A percentile compares a stretch with the other conserved stretches of the same genome.
phyloP scores from a whole-genome alignment of 2,888 invertebrate species.

The Oscheius sp. region DNA sequence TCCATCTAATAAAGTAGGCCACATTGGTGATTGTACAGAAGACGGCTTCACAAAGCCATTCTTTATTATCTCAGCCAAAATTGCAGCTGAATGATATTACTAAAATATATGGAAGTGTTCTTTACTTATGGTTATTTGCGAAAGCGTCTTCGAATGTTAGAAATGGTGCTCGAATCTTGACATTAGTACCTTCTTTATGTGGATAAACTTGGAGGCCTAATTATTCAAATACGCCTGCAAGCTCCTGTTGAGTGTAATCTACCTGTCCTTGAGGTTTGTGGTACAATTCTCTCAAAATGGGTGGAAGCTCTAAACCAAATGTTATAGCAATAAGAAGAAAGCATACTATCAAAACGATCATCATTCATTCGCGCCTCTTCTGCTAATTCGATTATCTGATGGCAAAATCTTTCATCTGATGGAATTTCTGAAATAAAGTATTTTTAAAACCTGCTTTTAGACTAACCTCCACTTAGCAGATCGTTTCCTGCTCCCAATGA shows the following conservation, averaged over 20 bases:
- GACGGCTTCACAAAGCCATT: constrained; percentile 84
- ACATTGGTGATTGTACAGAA: constrained; percentile 87
- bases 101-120: not conserved
- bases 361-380: not conserved
- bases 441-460: not conserved
- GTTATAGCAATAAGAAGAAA: too few species aligned
- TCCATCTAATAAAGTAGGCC: constrained; percentile 84
- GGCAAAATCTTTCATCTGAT: not conserved
- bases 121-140: constrained; percentile 37
- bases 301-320: constrained; percentile 8
- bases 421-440: constrained; percentile 3
- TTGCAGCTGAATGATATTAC: constrained; percentile 77
- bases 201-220: constrained; percentile 41
- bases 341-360: constrained; percentile 12
- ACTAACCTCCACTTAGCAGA: constrained; percentile 1
- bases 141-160: constrained; percentile 49
- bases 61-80: constrained; percentile 82
- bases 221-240: not conserved
- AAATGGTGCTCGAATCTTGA: constrained; percentile 43
- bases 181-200: constrained; percentile 33
- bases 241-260: constrained; percentile 7
- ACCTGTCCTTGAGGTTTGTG: not conserved
- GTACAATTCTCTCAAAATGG: constrained; percentile 14
- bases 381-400: constrained; percentile 3
- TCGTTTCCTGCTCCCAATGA: not conserved